A percentile compares a stretch with the other conserved stretches of the same genome.
phyloP scores from a whole-genome alignment of 2,888 invertebrate species.

The Yponomeuta plumbellus region DNA sequence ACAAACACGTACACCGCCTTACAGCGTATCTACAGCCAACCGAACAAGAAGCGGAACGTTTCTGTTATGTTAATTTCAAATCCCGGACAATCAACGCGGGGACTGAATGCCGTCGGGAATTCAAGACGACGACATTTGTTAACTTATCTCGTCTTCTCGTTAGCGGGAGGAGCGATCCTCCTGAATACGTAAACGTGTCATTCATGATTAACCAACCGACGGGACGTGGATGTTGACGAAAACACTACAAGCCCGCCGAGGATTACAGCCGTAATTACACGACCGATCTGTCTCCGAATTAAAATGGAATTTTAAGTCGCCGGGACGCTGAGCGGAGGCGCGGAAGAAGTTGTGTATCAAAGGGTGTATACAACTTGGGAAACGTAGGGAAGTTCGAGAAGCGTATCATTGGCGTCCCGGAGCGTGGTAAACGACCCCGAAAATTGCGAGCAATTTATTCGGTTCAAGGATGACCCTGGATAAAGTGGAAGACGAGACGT shows the following conservation, averaged over 20 bases:
- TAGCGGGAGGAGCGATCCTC: constrained; percentile 56
- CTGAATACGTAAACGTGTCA: constrained; percentile 71
- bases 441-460: constrained; percentile 69
- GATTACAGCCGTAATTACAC: neutral
- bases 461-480: constrained; percentile 67
- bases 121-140: constrained; percentile 67
- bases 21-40: constrained; percentile 29
- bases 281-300: neutral
- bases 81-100: constrained; percentile 66
- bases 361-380: constrained; percentile 19
- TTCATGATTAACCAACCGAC: constrained; percentile 67
- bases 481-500: constrained; percentile 56
- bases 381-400: constrained; percentile 42
- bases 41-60: constrained; percentile 37
- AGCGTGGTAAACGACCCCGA: constrained; percentile 64
- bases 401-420: constrained; percentile 60
- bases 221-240: constrained; percentile 60
- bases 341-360: neutral
- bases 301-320: neutral
- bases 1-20: constrained; percentile 46
- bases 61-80: constrained; percentile 68
- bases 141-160: constrained; percentile 72
- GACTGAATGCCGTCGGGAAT: constrained; percentile 61
- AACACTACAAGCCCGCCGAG: constrained; percentile 20
- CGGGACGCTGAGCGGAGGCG: neutral